Base-by-base conservation (phyloP, 2,113 vertebrate species). In the Mormyrus lacerda region DNA sequence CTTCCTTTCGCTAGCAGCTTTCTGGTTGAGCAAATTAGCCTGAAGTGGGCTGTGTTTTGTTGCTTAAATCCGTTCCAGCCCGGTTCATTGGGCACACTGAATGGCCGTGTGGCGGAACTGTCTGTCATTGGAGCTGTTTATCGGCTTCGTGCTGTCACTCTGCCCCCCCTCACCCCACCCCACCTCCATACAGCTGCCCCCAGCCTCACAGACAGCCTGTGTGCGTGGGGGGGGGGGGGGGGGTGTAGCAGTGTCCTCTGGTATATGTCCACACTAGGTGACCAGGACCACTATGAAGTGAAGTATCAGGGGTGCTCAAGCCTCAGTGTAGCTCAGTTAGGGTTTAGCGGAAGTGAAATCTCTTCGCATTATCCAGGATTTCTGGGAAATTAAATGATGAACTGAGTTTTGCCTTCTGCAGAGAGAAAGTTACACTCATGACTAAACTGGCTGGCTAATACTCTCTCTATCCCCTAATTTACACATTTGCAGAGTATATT, bases 1-100 rank as follows among this genome's bases (percentile, higher is more conserved):
- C 92, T 90, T 90, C 85, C 88, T 69, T 92, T 92, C 91, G 42
- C 90, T 48, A 8, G 92, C 95, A 94, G 95, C 21, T 91, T 92
- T 94, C 94, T 93, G 93, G 93, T 92, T 94, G 95, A 96, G 95
- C 95, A 96, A 96, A 97, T 97, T 97, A 96, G 96, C 95, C 95
- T 95, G 95, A 95, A 95, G 95, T 96, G 95, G 95, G 95, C 96
- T 96, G 96, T 93, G 94, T 94, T 97, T 97, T 96, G 95, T 95
- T 95, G 95, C 94, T 92, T 95, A 97, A 97, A 97, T 98, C 97
- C 96, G 95, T 95, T 96, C 94, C 93, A 95, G 94, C 93, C 91
- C 94, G 96, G 95, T 96, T 96, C 95, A 96, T 94, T 95, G 96
- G 95, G 94, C 96, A 96, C 93, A 93, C 94, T 97, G 96, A 97